phyloP scores from a whole-genome alignment of 2,797 vertebrate genomes.

The Pelochelys cantorii region DNA sequence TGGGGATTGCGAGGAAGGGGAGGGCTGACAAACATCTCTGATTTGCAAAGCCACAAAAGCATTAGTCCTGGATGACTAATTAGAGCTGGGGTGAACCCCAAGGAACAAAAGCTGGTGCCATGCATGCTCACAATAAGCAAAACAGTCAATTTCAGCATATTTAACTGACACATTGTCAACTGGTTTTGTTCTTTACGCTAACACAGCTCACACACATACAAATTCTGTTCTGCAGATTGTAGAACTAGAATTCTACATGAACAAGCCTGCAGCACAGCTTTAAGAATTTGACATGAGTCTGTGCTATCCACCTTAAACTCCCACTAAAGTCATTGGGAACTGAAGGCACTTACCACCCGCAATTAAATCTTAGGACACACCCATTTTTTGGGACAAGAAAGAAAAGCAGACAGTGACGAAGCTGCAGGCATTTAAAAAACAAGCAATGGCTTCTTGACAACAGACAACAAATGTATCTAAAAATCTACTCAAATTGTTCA shows the following conservation, averaged over 20 bases:
- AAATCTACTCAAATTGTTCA: constrained; percentile 46
- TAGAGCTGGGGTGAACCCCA: not conserved
- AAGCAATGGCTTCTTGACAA: not conserved
- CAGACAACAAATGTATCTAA: constrained; percentile 27
- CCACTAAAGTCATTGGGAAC: not conserved
- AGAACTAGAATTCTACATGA: not conserved
- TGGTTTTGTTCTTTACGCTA: constrained; percentile 8
- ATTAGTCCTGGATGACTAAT: not conserved
- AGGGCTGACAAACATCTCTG: constrained; percentile 52
- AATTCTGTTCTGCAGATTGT: constrained; percentile 6
- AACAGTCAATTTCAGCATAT: constrained; percentile 39
- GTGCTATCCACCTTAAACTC: not conserved
- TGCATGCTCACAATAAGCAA: constrained; percentile 20
- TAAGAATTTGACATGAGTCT: not conserved
- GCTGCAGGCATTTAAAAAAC: not conserved
- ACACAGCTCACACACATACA: not conserved
- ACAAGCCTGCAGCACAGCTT: not conserved
- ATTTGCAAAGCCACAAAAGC: constrained; percentile 44
- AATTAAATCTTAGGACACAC: not conserved
- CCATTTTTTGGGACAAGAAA: not conserved
- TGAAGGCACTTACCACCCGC: constrained; percentile 48
- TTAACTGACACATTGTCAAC: constrained; percentile 5
- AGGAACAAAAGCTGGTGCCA: constrained; percentile 15
- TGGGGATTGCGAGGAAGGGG: constrained; percentile 45
- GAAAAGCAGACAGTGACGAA: not conserved